Percentiles rank a stretch among this genome's conserved stretches.
These are phyloP conservation scores for Lontra canadensis DNA, from an alignment of 2,113 vertebrate genomes.

Conservation along the genomic window DNA sequence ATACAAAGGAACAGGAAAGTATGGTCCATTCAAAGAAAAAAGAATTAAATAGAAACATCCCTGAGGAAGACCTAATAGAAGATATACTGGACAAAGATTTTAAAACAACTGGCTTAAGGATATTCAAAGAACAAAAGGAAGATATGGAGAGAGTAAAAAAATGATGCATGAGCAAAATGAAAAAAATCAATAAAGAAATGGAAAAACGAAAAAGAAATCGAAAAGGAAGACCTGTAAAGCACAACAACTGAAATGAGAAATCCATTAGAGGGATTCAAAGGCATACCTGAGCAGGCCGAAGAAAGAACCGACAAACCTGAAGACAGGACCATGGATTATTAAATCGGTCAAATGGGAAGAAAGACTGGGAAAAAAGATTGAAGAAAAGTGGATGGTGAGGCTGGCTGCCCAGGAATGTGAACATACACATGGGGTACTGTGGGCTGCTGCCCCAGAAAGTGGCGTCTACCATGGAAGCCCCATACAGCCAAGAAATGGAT, in stretches of 20 bases:
- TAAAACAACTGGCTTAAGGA: too few species aligned
- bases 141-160: neutral
- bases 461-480: neutral
- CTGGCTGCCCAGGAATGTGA: neutral
- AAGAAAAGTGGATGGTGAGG: neutral
- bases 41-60: neutral
- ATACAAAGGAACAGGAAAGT: neutral
- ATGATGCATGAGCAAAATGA: neutral
- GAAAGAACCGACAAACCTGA: neutral
- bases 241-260: neutral
- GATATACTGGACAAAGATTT: neutral
- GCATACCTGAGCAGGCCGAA: neutral
- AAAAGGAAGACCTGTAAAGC: neutral
- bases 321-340: neutral
- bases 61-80: neutral
- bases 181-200: neutral
- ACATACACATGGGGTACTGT: too few species aligned
- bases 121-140: too few species aligned
- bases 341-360: neutral
- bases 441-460: neutral
- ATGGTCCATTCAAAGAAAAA: neutral
- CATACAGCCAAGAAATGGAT: neutral
- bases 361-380: neutral
- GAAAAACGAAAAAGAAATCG: neutral
- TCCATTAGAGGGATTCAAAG: neutral